Evolutionary conservation across 2,113 vertebrate species (phyloP).

Genomic region (Irena cyanogastra): DNA sequence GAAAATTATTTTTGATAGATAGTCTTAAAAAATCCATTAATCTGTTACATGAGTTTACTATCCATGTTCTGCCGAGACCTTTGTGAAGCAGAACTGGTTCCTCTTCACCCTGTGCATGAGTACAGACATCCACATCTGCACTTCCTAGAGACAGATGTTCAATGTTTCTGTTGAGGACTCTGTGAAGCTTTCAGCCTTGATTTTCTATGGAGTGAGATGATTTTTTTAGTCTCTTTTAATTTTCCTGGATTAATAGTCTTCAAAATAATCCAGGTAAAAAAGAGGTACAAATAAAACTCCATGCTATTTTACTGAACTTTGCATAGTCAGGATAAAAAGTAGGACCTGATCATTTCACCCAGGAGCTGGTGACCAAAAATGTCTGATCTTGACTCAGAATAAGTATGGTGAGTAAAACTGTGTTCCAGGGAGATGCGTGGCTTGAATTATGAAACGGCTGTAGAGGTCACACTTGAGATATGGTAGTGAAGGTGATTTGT

Average conservation of each 20-base stretch:
- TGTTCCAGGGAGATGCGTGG: not conserved
- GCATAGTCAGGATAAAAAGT: not conserved
- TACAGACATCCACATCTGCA: not conserved
- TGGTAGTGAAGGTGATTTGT: not conserved
- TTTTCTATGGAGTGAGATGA: not conserved
- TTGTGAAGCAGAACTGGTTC: not conserved
- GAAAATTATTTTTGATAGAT: not conserved
- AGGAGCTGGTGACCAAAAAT: not conserved
- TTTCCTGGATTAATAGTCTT: not conserved
- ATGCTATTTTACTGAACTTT: not conserved
- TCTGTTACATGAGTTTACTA: not conserved
- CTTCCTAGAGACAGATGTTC: not conserved
- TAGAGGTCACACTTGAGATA: not conserved
- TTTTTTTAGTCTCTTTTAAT: not conserved
- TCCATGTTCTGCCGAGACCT: not conserved
- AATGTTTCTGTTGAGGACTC: not conserved
- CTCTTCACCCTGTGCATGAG: not conserved
- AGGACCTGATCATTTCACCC: not conserved
- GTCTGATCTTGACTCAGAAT: not conserved
- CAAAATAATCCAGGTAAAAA: not conserved
- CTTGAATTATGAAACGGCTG: not conserved
- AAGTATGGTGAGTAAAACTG: not conserved
- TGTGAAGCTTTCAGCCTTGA: not conserved
- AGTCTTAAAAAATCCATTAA: not conserved
- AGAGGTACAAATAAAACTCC: not conserved